Percentiles rank a stretch among this genome's conserved stretches.
Evolutionary conservation across 1,140 invertebrate genomes (phyloP).

Genomic region (Euura lappo): DNA sequence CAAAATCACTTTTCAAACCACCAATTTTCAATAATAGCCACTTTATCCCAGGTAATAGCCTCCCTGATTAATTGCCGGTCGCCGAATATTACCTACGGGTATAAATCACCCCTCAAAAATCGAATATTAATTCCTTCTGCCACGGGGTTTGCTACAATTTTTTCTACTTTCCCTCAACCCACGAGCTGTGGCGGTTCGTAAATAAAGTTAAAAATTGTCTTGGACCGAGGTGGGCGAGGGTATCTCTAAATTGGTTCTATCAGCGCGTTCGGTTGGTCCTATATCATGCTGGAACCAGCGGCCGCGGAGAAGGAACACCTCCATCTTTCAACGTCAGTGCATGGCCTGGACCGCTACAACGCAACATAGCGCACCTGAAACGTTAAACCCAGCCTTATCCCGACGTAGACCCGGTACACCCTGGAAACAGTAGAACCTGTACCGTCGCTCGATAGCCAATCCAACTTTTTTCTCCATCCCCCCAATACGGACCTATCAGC

Average conservation of each 20-base stretch:
- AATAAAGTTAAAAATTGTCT: constrained; percentile 35
- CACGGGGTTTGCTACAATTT: not conserved
- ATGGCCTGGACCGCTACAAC: constrained; percentile 35
- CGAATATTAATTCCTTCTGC: not conserved
- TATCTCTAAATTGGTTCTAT: constrained; percentile 32
- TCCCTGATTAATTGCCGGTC: no score
- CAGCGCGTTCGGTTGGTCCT: constrained; percentile 57
- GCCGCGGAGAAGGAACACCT: constrained; percentile 45
- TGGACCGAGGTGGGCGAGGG: constrained; percentile 16
- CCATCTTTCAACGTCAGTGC: constrained; percentile 54
- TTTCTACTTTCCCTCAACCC: not conserved
- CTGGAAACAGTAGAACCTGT: not conserved
- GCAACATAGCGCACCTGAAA: constrained; percentile 8
- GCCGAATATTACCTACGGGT: no score
- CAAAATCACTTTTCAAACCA: no score
- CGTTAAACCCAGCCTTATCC: not conserved
- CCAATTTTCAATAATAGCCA: no score
- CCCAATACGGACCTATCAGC: constrained; percentile 29
- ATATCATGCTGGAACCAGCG: constrained; percentile 56
- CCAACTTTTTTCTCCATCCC: constrained; percentile 34
- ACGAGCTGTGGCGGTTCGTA: not conserved
- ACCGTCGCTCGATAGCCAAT: constrained; percentile 40
- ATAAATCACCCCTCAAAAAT: not conserved
- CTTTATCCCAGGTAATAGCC: no score
- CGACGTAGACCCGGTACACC: not conserved